These are phyloP conservation scores for Brienomyrus brachyistius DNA, from an alignment of 2,113 vertebrate species.

Conservation along the genomic window DNA sequence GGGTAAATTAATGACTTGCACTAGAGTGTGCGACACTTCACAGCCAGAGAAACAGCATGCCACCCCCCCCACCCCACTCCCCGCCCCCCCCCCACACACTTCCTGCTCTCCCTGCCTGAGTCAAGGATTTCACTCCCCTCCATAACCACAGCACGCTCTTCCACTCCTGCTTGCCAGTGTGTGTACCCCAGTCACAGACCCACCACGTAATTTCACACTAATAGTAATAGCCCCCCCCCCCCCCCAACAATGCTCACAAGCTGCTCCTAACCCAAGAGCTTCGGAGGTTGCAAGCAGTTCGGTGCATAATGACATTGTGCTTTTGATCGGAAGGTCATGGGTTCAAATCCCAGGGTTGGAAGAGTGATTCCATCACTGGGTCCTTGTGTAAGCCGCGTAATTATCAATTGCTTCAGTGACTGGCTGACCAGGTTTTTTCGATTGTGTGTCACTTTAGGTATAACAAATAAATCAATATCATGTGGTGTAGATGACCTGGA, in stretches of 20 bases:
- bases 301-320: background rate
- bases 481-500: background rate
- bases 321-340: background rate
- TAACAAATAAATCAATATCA: background rate
- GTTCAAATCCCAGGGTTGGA: background rate
- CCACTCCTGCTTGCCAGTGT: too few relatives aligned
- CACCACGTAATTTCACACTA: too few relatives aligned
- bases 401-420: background rate
- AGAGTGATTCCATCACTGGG: background rate
- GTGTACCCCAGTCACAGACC: too few relatives aligned
- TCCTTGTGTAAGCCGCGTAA: background rate
- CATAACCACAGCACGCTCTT: too few relatives aligned
- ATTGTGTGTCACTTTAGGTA: background rate
- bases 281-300: background rate
- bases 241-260: background rate
- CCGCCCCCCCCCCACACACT: background rate
- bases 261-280: background rate
- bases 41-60: background rate
- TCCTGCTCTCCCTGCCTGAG: background rate
- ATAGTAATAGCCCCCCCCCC: too few relatives aligned
- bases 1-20: slow-evolving; percentile 4
- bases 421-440: background rate
- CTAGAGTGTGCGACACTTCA: background rate
- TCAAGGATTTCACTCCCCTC: background rate
- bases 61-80: too few relatives aligned